Evolutionary conservation across 2,888 invertebrate species (phyloP).

Genomic region (Tenthredo mesomela): DNA sequence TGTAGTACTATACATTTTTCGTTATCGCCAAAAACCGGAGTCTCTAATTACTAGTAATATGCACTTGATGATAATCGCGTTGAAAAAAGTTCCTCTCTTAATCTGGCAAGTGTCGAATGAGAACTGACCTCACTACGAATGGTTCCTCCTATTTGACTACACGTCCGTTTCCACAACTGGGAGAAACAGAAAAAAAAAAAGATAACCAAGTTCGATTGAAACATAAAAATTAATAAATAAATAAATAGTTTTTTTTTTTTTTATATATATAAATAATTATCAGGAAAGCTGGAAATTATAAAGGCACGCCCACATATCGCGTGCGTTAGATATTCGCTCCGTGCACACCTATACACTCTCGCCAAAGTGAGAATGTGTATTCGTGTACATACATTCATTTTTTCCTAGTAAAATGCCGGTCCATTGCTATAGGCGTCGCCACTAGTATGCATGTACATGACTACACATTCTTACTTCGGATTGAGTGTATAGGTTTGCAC

Average conservation of each 20-base stretch:
- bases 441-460: too few relatives aligned
- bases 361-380: too few relatives aligned
- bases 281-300: background rate
- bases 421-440: too few relatives aligned
- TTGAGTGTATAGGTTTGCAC: too few relatives aligned
- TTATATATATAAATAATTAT: background rate
- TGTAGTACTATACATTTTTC: background rate
- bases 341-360: too few relatives aligned
- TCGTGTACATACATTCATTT: too few relatives aligned
- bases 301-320: background rate
- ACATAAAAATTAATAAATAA: background rate
- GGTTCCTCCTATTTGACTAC: constrained; percentile 9
- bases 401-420: too few relatives aligned
- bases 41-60: background rate
- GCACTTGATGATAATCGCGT: background rate
- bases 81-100: background rate
- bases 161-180: background rate
- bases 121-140: background rate
- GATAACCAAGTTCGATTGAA: background rate
- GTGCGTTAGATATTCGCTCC: background rate
- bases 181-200: background rate
- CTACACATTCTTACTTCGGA: too few relatives aligned
- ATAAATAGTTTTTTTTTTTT: too few relatives aligned
- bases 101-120: background rate
- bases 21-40: background rate